Base-by-base conservation (phyloP, 2,888 invertebrate genomes). In the Scrobipalpa costella region DNA sequence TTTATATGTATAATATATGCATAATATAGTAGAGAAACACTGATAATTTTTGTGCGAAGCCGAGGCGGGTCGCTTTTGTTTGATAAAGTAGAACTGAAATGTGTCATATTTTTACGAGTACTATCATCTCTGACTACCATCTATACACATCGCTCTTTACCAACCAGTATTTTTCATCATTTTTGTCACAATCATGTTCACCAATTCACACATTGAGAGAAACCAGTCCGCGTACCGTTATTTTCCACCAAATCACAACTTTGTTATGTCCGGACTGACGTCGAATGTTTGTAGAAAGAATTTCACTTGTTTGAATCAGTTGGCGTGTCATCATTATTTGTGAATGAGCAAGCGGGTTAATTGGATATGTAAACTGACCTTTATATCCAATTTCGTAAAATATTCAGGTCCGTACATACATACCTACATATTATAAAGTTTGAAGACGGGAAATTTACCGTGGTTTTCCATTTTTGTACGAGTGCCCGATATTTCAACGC, bases 331-430 rank as follows among this genome's bases (percentile, higher is more conserved):
- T 57, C 38, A 11, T 17, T 33, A 13, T 15, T 33, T 33, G 57
- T 40, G 40, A 40, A 40, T 44, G 27, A 36, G 17, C 1, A 57
- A 17, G n/a, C 3, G 6, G 15, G 3, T 38, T 57, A 36, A 38
- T 38, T 6, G 2, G 57, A 38, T 57, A 38, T 57, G 57, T 57
- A 57, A 57, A 57, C 57, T 57, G 57, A 57, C 57, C 57, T 57
- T 55, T 38, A 57, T 19, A 57, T 57, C 57, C 57, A 38, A 38
- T 38, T 19, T 38, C 19, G 57, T 19, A 57, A 17, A 36, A 36
- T 9, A 34, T 15, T 34, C 15, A 33, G 3, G 11, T 11, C 6
- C 8, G 21, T 50, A 50, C 9, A 8, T 21, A 50, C 9, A 7
- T 50, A 17, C 8, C 27, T 50, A 50, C 34, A 34, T 34, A 34